Conservation (phyloP, 2,797 vertebrate species). For the Anisognathus igniventris region DNA sequence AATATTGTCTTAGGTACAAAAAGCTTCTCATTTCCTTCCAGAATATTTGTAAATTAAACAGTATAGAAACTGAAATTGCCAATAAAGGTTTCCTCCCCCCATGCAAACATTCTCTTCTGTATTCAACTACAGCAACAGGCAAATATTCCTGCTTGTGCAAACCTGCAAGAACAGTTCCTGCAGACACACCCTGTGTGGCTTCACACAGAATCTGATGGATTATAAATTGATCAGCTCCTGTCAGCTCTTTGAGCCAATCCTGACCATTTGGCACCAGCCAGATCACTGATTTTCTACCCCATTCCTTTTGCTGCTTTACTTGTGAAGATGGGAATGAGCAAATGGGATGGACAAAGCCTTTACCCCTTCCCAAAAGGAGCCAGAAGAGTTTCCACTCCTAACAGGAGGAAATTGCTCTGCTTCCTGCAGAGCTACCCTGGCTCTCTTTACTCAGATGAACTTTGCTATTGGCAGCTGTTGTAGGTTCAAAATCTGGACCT, state of each 20-base stretch:
- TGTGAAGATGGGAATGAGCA: not conserved
- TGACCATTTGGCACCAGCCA: not conserved
- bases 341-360: not conserved
- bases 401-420: not conserved
- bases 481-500: not conserved
- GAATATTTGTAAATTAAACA: not conserved
- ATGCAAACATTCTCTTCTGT: not conserved
- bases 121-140: not conserved
- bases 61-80: not conserved
- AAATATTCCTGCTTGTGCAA: not conserved
- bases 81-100: not conserved
- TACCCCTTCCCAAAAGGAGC: not conserved
- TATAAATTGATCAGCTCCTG: not conserved
- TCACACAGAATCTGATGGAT: not conserved
- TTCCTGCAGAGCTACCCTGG: not conserved
- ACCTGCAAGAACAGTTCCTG: not conserved
- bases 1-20: not conserved
- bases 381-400: not conserved
- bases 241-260: not conserved
- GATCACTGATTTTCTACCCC: not conserved
- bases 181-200: not conserved
- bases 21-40: not conserved
- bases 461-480: not conserved
- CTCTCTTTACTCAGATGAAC: not conserved
- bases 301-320: not conserved